Percentiles rank a stretch among this genome's conserved stretches.
These are phyloP conservation scores for Halocaridina rubra DNA, from an alignment of 2,888 invertebrate species.

Conservation along the genomic window DNA sequence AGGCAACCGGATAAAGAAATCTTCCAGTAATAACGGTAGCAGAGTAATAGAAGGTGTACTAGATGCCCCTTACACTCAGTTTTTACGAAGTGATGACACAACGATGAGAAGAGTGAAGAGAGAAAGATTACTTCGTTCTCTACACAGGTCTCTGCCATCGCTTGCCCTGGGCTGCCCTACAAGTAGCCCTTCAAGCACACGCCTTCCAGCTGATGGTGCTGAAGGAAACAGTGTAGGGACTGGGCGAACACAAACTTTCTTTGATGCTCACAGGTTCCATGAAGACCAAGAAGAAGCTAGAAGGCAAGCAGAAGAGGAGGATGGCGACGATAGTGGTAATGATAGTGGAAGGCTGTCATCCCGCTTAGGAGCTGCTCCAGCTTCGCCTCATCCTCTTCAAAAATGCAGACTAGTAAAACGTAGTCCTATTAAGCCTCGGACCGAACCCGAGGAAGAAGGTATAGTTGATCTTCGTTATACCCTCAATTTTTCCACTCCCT, in stretches of 20 bases:
- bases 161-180: constrained; percentile 27
- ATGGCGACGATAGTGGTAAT: constrained; percentile 24
- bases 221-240: constrained; percentile 17
- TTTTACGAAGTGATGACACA: constrained; percentile 51
- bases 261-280: constrained; percentile 40
- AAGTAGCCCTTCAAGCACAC: constrained; percentile 9
- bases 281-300: constrained; percentile 46
- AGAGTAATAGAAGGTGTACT: not conserved
- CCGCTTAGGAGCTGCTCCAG: constrained; percentile 19
- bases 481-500: constrained; percentile 53
- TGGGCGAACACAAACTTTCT: constrained; percentile 34
- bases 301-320: constrained; percentile 41
- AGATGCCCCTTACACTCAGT: constrained; percentile 45
- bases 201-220: constrained; percentile 47
- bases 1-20: too few relatives aligned
- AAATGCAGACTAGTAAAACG: constrained; percentile 46
- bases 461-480: constrained; percentile 57
- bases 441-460: constrained; percentile 40
- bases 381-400: constrained; percentile 53
- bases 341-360: not conserved
- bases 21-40: too few relatives aligned
- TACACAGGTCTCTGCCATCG: constrained; percentile 56
- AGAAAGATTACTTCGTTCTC: constrained; percentile 35
- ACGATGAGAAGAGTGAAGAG: constrained; percentile 47
- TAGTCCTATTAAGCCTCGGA: constrained; percentile 32